Evolutionary conservation across 2,888 invertebrate species (phyloP), one percentile per base, ranked within the genome.

Genomic region (Dolomedes plantarius): DNA sequence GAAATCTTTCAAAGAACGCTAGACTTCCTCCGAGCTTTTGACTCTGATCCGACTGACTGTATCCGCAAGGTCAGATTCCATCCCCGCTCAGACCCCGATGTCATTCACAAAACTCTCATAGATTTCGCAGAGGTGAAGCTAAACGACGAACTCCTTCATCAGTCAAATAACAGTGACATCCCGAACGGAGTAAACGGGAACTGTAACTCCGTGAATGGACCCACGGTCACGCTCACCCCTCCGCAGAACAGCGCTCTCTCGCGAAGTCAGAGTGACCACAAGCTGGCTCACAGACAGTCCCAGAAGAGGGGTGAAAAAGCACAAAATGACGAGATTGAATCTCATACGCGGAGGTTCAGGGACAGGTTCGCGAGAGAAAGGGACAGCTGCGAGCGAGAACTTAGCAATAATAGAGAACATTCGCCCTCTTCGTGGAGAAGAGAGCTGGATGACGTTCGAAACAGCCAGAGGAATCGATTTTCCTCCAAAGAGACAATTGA

Each of bases 1-100:
- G 98, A 98, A 92, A 96, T 98, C 88, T 98, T 98, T 93, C 93
- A 97, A 36, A 97, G 97, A 92, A 98, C 98, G 13, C 95, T 98
- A 69, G 98, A 98, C 90, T 98, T 98, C 91, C 94, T 98, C 89
- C 94, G 93, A 69, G 97, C 97, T 92, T 98, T 97, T 90, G 97
- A 98, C 91, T 96, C 97, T 90, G 98, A 98, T 92, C 96, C 95
- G 88, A 95, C 89, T 2, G 97, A 97, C 92, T 97, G 96, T 91
- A 95, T 94, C 88, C 94, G 97, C 94, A 88, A 88, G 56, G 87
- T 89, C 0, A 94, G 82, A 96, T 89, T 96, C 97, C 92, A 93
- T 95, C 76, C 95, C 96, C 93, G 95, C 96, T 29, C 96, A 96
- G 98, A 98, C 92, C 97, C 98, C 0, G 97, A 97, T 91, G 96